Evolutionary conservation across 2,888 invertebrate genomes (phyloP), one percentile per base, ranked within the genome.

Genomic region (Mellilla xanthometata): DNA sequence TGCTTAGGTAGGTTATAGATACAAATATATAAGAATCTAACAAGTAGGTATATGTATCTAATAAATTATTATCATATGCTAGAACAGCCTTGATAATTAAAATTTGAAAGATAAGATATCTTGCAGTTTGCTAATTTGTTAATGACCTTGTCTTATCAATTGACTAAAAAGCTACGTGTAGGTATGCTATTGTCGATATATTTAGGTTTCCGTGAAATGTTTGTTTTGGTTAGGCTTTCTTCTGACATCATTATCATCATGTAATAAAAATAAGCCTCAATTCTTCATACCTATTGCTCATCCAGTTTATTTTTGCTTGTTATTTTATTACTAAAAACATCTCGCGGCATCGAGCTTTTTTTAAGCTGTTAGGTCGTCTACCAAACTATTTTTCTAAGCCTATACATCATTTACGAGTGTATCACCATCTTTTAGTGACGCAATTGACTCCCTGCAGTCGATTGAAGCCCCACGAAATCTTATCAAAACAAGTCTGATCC

Each of bases 141-240:
- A 50, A 53, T 47, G 49, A 53, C 49, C 47, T 50, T 44, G 47
- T 27, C 12, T 44, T 50, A 47, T 50, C 49, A 15, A 30, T 29
- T 10, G 12, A 4, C 5, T 5, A 28, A 28, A 36, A 36, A 36
- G 6, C 3, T 7, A 28, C 8, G 15, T 36, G 10, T n/a, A n/a
- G n/a, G n/a, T n/a, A n/a, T n/a, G n/a, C n/a, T n/a, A n/a, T n/a
- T n/a, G n/a, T n/a, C n/a, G n/a, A n/a, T n/a, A n/a, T n/a, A n/a
- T 27, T 19, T 36, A 27, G 10, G 10, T 36, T 26, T n/a, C 4
- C 19, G 15, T 27, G 13, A 13, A 8, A 27, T 13, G 2, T 8
- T 27, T 36, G 26, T 9, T 3, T 15, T 15, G 35, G 15, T 23
- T 23, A 24, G 0, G 6, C 4, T 19, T 1, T 19, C 0, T 19